phyloP scores from a whole-genome alignment of 2,113 vertebrate species.

The Sceloporus undulatus region DNA sequence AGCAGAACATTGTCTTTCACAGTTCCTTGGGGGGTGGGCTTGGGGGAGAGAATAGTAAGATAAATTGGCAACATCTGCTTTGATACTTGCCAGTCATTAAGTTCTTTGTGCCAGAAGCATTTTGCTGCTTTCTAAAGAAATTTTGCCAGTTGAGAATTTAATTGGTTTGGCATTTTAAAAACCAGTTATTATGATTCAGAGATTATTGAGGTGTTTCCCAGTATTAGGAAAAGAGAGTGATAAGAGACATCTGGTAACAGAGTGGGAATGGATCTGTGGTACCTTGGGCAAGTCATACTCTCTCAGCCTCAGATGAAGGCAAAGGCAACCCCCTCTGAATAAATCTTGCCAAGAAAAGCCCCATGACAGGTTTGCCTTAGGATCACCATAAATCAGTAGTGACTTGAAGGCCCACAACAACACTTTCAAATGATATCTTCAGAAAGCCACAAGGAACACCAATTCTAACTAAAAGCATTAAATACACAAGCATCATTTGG shows the following conservation, averaged over 20 bases:
- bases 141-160: slow-evolving; percentile 26
- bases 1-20: slow-evolving; percentile 1
- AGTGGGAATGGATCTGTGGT: slow-evolving; percentile 15
- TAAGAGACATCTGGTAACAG: slow-evolving; percentile 24
- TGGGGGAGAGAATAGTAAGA: slow-evolving; percentile 19
- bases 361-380: too few relatives aligned
- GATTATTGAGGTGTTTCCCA: slow-evolving; percentile 34
- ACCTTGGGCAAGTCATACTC: too few relatives aligned
- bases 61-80: slow-evolving; percentile 35
- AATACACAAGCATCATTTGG: background rate
- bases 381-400: too few relatives aligned
- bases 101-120: slow-evolving; percentile 21
- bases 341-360: too few relatives aligned
- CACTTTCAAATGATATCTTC: background rate
- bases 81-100: slow-evolving; percentile 14
- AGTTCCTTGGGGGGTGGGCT: slow-evolving; percentile 7
- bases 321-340: too few relatives aligned
- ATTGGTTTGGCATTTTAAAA: slow-evolving; percentile 42
- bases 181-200: slow-evolving; percentile 13
- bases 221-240: slow-evolving; percentile 28
- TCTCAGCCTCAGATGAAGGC: too few relatives aligned
- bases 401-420: too few relatives aligned
- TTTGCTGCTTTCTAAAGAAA: slow-evolving; percentile 31
- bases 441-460: background rate
- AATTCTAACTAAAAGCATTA: slow-evolving; percentile 15